Base-by-base conservation (phyloP, 2,888 invertebrate genomes). In the Dryadula phaetusa region DNA sequence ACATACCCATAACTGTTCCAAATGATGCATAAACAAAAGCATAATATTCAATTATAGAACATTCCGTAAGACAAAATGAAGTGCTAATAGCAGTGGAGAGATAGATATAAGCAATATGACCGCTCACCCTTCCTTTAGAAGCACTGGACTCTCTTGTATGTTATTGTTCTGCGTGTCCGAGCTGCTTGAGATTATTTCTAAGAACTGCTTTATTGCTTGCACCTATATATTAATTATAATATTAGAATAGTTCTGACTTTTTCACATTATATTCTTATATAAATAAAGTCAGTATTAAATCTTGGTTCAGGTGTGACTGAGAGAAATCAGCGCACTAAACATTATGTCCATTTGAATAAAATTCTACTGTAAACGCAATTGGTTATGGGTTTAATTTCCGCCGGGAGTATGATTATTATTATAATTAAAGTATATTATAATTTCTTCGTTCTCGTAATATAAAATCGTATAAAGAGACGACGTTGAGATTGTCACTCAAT, bases 101-200 rank as follows among this genome's bases (percentile, higher is more conserved):
- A 14, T 34, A 32, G 18, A 14, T 34, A 25, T 20, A 16, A 12
- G 25, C 8, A 60, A 28, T 52, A 37, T 61, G 12, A 20, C 22
- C 32, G 47, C 96, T 94, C 88, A 98, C 98, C 98, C 98, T 94
- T 98, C 98, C 93, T 98, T 98, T 60, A 98, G 94, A 77, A 97
- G 94, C 74, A 98, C 96, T 56, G 97, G 97, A 49, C 94, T 94
- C 72, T 95, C 95, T 80, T 94, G 94, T 75, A 93, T 76, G 78
- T 93, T 84, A 81, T 93, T 93, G 78, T 93, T 93, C 75, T 94
- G 94, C 54, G 95, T 94, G 82, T 94, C 95, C 10, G 95, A 94
- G 74, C 95, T 95, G 3, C 97, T 96, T 47, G 98, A 98, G 82
- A 98, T 97, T 76, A 97, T 96, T 92, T 98, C 98, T 71, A 98